phyloP scores from a whole-genome alignment of 1,140 invertebrate genomes.

The Drosophila fuyamai region DNA sequence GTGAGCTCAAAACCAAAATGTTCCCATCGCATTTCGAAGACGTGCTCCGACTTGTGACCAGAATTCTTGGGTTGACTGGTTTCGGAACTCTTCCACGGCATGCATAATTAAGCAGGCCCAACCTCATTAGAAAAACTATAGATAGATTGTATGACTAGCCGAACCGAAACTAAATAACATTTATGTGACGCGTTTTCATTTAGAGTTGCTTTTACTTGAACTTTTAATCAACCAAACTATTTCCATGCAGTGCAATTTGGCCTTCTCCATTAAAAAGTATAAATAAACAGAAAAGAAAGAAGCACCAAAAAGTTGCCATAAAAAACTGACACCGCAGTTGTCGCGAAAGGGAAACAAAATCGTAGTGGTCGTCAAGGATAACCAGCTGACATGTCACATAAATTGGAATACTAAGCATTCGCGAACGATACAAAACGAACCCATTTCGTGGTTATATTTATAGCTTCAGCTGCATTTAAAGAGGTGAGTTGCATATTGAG shows the following conservation, averaged over 20 bases:
- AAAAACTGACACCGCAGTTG: slow-evolving; percentile 48
- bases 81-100: slow-evolving; percentile 47
- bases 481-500: slow-evolving; percentile 63
- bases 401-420: slow-evolving; percentile 75
- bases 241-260: slow-evolving; percentile 67
- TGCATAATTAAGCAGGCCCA: slow-evolving; percentile 69
- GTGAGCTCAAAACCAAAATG: slow-evolving; percentile 40
- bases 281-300: slow-evolving; percentile 46
- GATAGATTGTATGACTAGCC: slow-evolving; percentile 46
- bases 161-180: slow-evolving; percentile 42
- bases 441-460: slow-evolving; percentile 36
- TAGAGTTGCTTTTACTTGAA: slow-evolving; percentile 4
- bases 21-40: slow-evolving; percentile 64
- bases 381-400: slow-evolving; percentile 82
- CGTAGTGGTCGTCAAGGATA: slow-evolving; percentile 65
- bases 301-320: slow-evolving; percentile 73
- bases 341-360: slow-evolving; percentile 45
- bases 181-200: slow-evolving; percentile 47
- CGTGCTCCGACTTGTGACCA: slow-evolving; percentile 59
- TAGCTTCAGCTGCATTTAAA: slow-evolving; percentile 48
- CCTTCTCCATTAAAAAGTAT: slow-evolving; percentile 62
- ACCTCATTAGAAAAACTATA: slow-evolving; percentile 56
- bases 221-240: slow-evolving; percentile 46
- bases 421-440: slow-evolving; percentile 41
- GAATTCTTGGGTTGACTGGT: slow-evolving; percentile 45